Evolutionary conservation across 1,140 invertebrate species (phyloP).

Genomic region (Magallana angulata): DNA sequence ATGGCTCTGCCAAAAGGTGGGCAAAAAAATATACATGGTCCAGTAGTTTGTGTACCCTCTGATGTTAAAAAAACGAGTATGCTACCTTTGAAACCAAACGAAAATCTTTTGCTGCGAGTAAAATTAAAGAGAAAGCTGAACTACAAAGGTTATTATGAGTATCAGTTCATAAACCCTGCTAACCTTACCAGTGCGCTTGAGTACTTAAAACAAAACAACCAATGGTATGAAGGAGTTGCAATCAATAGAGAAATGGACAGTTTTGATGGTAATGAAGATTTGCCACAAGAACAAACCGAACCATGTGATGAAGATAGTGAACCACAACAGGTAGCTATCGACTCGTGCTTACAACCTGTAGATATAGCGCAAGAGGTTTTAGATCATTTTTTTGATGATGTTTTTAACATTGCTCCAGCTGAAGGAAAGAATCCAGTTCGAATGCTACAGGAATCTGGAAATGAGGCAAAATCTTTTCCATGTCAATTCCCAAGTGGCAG

Average conservation of each 20-base stretch:
- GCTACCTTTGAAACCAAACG: slow-evolving; percentile 37
- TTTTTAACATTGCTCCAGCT: slow-evolving; percentile 49
- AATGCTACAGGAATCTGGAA: slow-evolving; percentile 42
- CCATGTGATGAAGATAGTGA: too few relatives aligned
- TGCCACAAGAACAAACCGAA: slow-evolving; percentile 19
- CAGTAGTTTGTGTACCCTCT: slow-evolving; percentile 41
- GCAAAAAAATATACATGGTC: not conserved
- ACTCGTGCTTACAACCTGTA: slow-evolving; percentile 57
- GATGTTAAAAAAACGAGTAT: slow-evolving; percentile 19
- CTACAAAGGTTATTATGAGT: slow-evolving; percentile 48
- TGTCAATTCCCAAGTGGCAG: slow-evolving; percentile 39
- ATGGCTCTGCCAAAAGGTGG: too few relatives aligned
- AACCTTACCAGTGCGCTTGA: slow-evolving; percentile 27
- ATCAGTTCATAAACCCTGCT: slow-evolving; percentile 43
- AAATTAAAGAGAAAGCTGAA: slow-evolving; percentile 50
- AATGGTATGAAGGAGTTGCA: slow-evolving; percentile 37
- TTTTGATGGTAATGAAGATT: not conserved
- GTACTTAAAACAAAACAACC: slow-evolving; percentile 45
- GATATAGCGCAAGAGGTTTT: slow-evolving; percentile 59
- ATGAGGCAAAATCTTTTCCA: slow-evolving; percentile 46
- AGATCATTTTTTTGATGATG: slow-evolving; percentile 43
- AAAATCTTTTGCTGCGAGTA: slow-evolving; percentile 38
- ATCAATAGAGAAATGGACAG: not conserved
- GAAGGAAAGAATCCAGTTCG: slow-evolving; percentile 40
- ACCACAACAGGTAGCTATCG: not conserved